phyloP scores from a whole-genome alignment of 2,113 vertebrate species.

The Orthonyx spaldingii region DNA sequence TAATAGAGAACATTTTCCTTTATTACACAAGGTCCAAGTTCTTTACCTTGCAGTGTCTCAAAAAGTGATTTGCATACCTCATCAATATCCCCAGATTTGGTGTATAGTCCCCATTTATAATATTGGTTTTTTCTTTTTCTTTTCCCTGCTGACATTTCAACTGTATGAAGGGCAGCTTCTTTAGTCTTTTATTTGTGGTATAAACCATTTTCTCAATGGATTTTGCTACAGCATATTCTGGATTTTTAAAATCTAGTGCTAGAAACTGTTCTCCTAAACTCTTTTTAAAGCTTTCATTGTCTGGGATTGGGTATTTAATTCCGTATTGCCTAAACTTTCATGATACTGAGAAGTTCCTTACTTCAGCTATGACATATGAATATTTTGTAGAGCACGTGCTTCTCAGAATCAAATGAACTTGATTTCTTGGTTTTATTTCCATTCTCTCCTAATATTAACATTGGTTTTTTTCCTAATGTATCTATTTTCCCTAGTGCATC shows the following conservation, averaged over 20 bases:
- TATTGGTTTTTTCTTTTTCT: neutral
- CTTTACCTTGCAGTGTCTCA: neutral
- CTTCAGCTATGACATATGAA: neutral
- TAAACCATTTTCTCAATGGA: neutral
- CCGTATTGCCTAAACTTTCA: neutral
- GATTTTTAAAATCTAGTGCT: neutral
- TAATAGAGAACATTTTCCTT: neutral
- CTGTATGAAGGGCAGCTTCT: neutral
- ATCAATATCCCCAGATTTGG: neutral
- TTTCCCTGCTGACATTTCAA: neutral
- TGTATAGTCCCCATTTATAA: neutral
- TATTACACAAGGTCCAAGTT: neutral
- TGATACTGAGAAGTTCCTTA: neutral
- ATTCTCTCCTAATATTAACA: neutral
- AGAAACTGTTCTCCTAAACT: neutral
- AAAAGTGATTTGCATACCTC: neutral
- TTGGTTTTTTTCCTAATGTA: no score
- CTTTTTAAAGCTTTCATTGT: neutral
- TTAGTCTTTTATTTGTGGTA: neutral
- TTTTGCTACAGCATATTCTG: neutral
- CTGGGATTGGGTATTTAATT: neutral
- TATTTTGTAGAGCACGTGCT: neutral
- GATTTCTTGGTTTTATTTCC: neutral
- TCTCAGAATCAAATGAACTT: neutral
- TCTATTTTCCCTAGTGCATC: neutral